These are phyloP conservation scores for Tubulanus polymorphus DNA, from an alignment of 2,888 invertebrate species.

Conservation along the genomic window DNA sequence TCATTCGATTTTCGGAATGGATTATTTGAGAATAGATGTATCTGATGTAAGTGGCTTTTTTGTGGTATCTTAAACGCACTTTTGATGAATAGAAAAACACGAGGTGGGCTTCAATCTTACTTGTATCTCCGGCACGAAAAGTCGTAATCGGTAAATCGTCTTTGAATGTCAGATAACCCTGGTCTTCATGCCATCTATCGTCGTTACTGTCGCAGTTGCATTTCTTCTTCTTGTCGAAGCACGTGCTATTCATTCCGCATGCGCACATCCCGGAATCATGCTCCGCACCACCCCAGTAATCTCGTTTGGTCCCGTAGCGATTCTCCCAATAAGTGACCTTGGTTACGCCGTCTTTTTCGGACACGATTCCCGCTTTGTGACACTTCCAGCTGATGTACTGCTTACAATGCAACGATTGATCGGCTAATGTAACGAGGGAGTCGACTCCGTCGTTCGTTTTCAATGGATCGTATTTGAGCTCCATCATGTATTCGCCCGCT, in stretches of 20 bases:
- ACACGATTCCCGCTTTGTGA: slow-evolving; percentile 38
- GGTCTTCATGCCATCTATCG: slow-evolving; percentile 33
- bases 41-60: too few species aligned
- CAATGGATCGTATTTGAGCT: slow-evolving; percentile 25
- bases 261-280: slow-evolving; percentile 37
- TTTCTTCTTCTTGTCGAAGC: slow-evolving; percentile 23
- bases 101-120: too few species aligned
- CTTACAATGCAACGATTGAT: slow-evolving; percentile 35
- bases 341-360: slow-evolving; percentile 22
- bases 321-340: slow-evolving; percentile 36
- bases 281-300: slow-evolving; percentile 38
- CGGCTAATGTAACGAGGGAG: slow-evolving; percentile 31
- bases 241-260: slow-evolving; percentile 35
- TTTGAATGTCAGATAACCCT: slow-evolving; percentile 36
- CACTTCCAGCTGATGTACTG: slow-evolving; percentile 47
- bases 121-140: slow-evolving; percentile 46
- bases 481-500: slow-evolving; percentile 30
- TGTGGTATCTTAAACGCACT: too few species aligned
- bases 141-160: slow-evolving; percentile 39
- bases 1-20: too few species aligned
- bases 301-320: slow-evolving; percentile 25
- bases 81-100: too few species aligned
- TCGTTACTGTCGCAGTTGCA: slow-evolving; percentile 49
- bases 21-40: too few species aligned
- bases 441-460: too few species aligned